These are phyloP conservation scores for Hanleya hanleyi DNA, from an alignment of 2,888 invertebrate species.

Conservation along the genomic window DNA sequence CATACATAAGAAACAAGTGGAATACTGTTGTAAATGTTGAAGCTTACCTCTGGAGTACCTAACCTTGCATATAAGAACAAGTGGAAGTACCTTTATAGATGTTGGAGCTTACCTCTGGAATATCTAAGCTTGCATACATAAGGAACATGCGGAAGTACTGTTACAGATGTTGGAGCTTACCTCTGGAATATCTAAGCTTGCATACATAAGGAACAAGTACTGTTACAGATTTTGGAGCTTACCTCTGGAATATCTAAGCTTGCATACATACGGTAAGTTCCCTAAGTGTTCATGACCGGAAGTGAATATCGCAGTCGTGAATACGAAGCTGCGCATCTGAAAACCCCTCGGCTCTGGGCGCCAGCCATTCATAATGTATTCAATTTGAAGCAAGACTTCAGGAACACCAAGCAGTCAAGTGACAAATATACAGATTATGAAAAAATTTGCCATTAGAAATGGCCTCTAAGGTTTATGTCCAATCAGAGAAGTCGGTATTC, in stretches of 20 bases:
- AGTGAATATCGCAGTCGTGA: too few species aligned
- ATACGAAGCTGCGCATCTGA: too few species aligned
- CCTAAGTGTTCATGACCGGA: too few species aligned
- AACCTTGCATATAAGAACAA: slow-evolving; percentile 92
- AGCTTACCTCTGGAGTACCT: slow-evolving; percentile 81
- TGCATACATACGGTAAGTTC: too few species aligned
- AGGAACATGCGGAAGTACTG: slow-evolving; percentile 96
- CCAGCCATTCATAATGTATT: too few species aligned
- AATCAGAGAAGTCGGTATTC: too few species aligned
- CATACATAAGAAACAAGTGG: slow-evolving; percentile 93
- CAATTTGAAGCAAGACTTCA: too few species aligned
- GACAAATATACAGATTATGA: too few species aligned
- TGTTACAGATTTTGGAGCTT: slow-evolving; percentile 95
- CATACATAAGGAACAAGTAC: slow-evolving; percentile 93
- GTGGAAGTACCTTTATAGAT: slow-evolving; percentile 93
- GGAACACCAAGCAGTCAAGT: too few species aligned
- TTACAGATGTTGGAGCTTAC: slow-evolving; percentile 82
- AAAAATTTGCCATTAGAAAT: too few species aligned
- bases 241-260: slow-evolving; percentile 86
- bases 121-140: slow-evolving; percentile 89
- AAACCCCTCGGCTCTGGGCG: too few species aligned
- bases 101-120: slow-evolving; percentile 81
- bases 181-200: slow-evolving; percentile 84
- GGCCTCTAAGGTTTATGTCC: too few species aligned
- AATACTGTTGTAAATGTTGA: slow-evolving; percentile 94